Percentiles rank a stretch among this genome's conserved stretches.
Conservation (phyloP, 1,140 invertebrate species). For the Oppia nitens region DNA sequence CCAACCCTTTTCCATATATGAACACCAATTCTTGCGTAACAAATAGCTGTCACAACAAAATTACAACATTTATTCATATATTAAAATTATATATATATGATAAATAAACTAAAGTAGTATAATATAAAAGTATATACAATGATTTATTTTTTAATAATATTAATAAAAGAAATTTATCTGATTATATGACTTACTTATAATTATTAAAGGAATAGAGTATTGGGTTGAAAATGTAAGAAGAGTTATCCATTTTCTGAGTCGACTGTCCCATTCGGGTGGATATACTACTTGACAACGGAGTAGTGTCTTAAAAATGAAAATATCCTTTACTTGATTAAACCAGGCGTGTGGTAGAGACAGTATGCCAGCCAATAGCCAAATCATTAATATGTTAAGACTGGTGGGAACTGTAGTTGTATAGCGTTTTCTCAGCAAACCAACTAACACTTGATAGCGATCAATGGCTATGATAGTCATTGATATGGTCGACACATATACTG, state of each 20-base stretch:
- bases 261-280: background rate
- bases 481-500: conserved; percentile 39
- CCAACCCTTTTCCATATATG: conserved; percentile 11
- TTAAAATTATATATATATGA: no score
- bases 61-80: no score
- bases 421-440: conserved; percentile 32
- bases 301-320: conserved; percentile 1
- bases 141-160: no score
- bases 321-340: conserved; percentile 33
- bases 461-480: conserved; percentile 37
- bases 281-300: conserved; percentile 9
- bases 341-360: conserved; percentile 81
- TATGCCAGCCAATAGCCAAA: conserved; percentile 72
- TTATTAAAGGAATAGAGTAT: conserved; percentile 13
- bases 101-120: no score
- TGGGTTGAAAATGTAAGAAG: background rate
- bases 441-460: conserved; percentile 35
- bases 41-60: conserved; percentile 1
- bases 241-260: conserved; percentile 10
- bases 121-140: no score
- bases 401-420: conserved; percentile 20
- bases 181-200: conserved; percentile 17
- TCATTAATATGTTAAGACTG: conserved; percentile 49
- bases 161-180: no score
- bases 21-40: conserved; percentile 7